Evolutionary conservation across 2,888 invertebrate species (phyloP).

Genomic region (Halocaridina rubra): DNA sequence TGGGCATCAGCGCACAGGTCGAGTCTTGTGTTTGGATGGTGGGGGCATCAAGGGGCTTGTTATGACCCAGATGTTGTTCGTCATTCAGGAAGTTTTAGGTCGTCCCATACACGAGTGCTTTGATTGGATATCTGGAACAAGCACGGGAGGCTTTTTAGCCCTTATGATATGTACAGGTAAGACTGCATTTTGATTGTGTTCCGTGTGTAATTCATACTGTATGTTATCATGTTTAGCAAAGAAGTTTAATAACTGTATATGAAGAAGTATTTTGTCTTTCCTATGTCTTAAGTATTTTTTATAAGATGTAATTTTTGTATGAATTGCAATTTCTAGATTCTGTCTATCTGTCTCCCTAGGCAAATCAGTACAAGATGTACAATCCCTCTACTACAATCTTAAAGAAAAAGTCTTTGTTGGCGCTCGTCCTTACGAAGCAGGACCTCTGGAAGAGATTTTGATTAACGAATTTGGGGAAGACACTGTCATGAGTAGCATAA

Average conservation of each 20-base stretch:
- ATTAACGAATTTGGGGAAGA: conserved; percentile 88
- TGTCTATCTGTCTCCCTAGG: no score
- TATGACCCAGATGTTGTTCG: conserved; percentile 81
- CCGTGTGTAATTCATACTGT: no score
- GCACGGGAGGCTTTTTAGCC: conserved; percentile 91
- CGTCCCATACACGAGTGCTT: conserved; percentile 84
- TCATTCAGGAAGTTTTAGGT: conserved; percentile 75
- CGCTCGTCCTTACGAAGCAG: conserved; percentile 88
- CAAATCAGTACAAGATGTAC: conserved; percentile 80
- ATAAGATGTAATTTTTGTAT: no score
- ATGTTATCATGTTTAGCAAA: no score
- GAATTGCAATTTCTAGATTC: no score
- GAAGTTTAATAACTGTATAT: no score
- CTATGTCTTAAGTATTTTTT: no score
- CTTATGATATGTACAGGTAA: conserved; percentile 74
- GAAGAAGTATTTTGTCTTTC: no score
- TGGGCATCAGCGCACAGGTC: conserved; percentile 55
- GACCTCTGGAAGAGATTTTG: conserved; percentile 85
- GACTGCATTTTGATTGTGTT: neutral
- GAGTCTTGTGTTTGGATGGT: conserved; percentile 89
- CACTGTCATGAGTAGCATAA: conserved; percentile 88
- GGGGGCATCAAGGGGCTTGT: conserved; percentile 95
- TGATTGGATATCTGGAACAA: conserved; percentile 94
- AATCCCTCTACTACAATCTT: conserved; percentile 91
- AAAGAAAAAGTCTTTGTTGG: conserved; percentile 95